Evolutionary conservation across 2,113 vertebrate species (phyloP), one percentile per base, ranked within the genome.

Genomic region (Pseudolaguvia tuberculata): DNA sequence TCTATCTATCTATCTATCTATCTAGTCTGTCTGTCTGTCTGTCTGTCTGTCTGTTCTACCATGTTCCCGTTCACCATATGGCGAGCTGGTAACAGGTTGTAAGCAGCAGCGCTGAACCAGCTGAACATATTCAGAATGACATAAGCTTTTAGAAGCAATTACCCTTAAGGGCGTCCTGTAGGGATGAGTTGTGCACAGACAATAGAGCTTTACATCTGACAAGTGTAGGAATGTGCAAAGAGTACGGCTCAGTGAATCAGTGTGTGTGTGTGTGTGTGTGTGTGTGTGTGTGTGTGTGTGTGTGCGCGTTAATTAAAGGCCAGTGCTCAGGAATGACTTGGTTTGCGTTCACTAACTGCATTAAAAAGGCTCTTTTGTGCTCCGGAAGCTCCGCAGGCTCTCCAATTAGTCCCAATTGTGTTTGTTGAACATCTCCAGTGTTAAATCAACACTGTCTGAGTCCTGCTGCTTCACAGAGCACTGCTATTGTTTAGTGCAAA

Each of bases 21-120:
- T n/a, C n/a, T n/a, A n/a, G n/a, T n/a, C n/a, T n/a, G n/a, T n/a
- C n/a, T n/a, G n/a, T n/a, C n/a, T n/a, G n/a, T n/a, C n/a, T n/a
- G n/a, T n/a, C n/a, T n/a, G n/a, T n/a, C n/a, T n/a, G n/a, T n/a
- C n/a, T n/a, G n/a, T n/a, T n/a, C n/a, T n/a, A n/a, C n/a, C n/a
- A 20, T 27, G 1, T 5, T 6, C 18, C 61, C 13, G 45, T 29
- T 53, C 51, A 27, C 71, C 77, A 67, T 74, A 69, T 79, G 72
- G 47, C 42, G 51, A 55, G 57, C 56, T 57, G 14, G 72, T 45
- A 70, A 74, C 77, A 79, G 72, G 65, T 79, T 63, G 77, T 48
- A 74, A 48, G 48, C 63, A 59, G 51, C 51, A 48, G n/a, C n/a
- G n/a, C 53, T 51, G 70, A 45, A 73, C 53, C 63, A 35, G 14